phyloP scores from a whole-genome alignment of 1,140 invertebrate genomes.

The Aleiodes sp. region DNA sequence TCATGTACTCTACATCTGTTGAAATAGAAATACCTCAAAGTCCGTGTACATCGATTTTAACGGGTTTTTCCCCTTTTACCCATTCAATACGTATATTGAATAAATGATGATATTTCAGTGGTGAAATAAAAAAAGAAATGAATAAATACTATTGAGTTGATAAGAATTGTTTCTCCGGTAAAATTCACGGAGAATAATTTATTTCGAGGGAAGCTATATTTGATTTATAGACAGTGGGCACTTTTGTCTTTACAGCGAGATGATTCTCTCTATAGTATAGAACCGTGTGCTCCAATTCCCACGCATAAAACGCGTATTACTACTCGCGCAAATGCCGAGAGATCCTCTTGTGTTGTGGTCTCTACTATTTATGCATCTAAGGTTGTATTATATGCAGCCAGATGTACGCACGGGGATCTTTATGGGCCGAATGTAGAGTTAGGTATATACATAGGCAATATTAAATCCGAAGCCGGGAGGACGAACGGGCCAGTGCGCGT shows the following conservation, averaged over 20 bases:
- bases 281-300: neutral
- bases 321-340: neutral
- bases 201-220: too few relatives aligned
- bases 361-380: constrained; percentile 30
- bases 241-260: neutral
- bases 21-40: neutral
- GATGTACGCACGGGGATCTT: constrained; percentile 22
- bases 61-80: neutral
- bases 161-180: neutral
- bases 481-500: constrained; percentile 19
- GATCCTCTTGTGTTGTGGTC: neutral
- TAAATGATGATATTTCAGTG: neutral
- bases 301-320: neutral
- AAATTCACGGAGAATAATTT: too few relatives aligned
- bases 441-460: neutral
- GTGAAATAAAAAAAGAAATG: neutral
- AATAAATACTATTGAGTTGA: too few relatives aligned
- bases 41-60: neutral
- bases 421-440: neutral
- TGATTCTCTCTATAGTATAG: neutral
- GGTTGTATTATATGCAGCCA: constrained; percentile 3
- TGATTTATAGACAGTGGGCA: neutral
- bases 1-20: neutral
- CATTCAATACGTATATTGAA: neutral
- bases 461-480: neutral